These are phyloP conservation scores for Gnathonemus echidnorhynchus DNA, from an alignment of 2,113 vertebrate genomes.

Conservation along the genomic window DNA sequence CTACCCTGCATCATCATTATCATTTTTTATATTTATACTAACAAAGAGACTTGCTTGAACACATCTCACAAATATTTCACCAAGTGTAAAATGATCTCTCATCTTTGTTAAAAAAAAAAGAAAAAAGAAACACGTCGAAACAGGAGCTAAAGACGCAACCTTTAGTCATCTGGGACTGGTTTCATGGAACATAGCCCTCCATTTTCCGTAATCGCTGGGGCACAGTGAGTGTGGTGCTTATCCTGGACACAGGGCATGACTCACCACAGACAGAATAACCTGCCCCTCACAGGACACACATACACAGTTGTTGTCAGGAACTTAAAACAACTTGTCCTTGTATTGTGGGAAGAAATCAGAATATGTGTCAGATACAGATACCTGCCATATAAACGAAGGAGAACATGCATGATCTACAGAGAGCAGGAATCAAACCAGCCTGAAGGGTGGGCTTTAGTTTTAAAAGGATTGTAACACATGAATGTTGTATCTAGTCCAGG, in stretches of 20 bases:
- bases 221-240: neutral
- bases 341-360: neutral
- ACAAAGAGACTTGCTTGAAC: neutral
- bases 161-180: neutral
- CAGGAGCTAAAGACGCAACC: neutral
- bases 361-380: neutral
- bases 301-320: neutral
- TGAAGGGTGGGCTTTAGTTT: neutral
- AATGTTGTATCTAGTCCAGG: neutral
- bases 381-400: neutral
- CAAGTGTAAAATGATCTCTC: neutral
- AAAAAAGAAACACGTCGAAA: neutral
- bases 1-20: neutral
- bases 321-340: neutral
- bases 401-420: neutral
- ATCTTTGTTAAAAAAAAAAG: neutral
- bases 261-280: neutral
- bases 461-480: neutral
- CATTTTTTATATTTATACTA: neutral
- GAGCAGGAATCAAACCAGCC: neutral
- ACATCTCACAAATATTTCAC: constrained; percentile 5
- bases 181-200: neutral
- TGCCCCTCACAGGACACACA: neutral
- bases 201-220: neutral
- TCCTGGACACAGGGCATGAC: neutral